These are phyloP conservation scores for Mormyrus hasselquistii DNA, from an alignment of 2,797 vertebrate genomes.

Conservation along the genomic window DNA sequence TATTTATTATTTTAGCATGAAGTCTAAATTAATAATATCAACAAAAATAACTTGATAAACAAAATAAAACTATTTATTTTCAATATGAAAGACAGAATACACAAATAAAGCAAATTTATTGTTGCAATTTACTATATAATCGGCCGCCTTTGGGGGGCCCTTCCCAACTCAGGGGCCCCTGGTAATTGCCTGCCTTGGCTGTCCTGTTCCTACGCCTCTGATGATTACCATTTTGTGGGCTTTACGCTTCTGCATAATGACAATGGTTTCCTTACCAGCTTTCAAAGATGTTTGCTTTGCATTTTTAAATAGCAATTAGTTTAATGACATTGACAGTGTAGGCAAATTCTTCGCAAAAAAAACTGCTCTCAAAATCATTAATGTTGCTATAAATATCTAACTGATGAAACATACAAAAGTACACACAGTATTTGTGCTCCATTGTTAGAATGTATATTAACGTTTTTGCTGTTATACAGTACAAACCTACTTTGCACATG, in stretches of 20 bases:
- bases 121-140: background rate
- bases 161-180: background rate
- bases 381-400: background rate
- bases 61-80: background rate
- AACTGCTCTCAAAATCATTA: background rate
- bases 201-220: background rate
- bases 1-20: background rate
- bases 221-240: background rate
- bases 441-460: background rate
- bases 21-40: background rate
- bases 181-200: background rate
- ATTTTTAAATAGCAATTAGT: conserved; percentile 4
- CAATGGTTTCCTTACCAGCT: background rate
- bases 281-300: background rate
- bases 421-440: background rate
- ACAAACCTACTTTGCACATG: background rate
- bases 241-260: background rate
- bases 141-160: background rate
- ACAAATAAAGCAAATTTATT: background rate
- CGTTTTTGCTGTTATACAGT: background rate
- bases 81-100: background rate
- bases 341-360: background rate
- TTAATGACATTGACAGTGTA: background rate
- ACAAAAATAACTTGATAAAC: background rate
- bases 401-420: background rate